Evolutionary conservation across 2,888 invertebrate species (phyloP).

Genomic region (Leptopilina syphax): DNA sequence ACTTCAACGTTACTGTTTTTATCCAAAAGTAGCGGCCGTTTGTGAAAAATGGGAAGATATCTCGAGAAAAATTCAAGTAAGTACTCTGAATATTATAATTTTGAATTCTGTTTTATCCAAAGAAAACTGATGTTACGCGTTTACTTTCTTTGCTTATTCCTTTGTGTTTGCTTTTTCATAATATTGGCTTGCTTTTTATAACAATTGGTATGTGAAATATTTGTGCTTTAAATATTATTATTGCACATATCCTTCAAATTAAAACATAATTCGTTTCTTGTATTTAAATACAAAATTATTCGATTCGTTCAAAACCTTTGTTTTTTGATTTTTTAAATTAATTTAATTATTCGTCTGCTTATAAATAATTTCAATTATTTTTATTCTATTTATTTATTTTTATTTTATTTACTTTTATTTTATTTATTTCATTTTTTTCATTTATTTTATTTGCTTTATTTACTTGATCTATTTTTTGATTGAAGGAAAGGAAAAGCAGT

Average conservation of each 20-base stretch:
- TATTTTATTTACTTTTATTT: no score
- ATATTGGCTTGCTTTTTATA: slow-evolving; percentile 63
- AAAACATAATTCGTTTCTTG: neutral
- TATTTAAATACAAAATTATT: neutral
- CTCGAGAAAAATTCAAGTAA: slow-evolving; percentile 70
- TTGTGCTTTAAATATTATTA: slow-evolving; percentile 59
- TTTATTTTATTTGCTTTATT: no score
- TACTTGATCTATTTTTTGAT: no score
- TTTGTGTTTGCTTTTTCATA: slow-evolving; percentile 64
- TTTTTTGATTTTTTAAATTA: no score
- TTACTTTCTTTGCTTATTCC: slow-evolving; percentile 66
- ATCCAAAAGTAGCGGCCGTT: slow-evolving; percentile 73
- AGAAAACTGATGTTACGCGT: slow-evolving; percentile 4
- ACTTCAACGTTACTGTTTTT: slow-evolving; percentile 71
- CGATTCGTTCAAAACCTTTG: neutral
- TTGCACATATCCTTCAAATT: neutral
- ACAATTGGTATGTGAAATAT: slow-evolving; percentile 66
- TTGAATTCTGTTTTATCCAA: slow-evolving; percentile 11
- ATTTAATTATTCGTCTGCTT: no score
- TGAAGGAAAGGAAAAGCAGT: neutral
- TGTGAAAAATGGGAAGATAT: slow-evolving; percentile 74
- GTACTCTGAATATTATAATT: slow-evolving; percentile 46
- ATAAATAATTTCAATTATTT: no score
- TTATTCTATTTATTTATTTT: no score
- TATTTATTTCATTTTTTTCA: no score